Percentiles rank a stretch among this genome's conserved stretches.
phyloP scores from a whole-genome alignment of 2,888 invertebrate genomes.

The Corbicula japonica region DNA sequence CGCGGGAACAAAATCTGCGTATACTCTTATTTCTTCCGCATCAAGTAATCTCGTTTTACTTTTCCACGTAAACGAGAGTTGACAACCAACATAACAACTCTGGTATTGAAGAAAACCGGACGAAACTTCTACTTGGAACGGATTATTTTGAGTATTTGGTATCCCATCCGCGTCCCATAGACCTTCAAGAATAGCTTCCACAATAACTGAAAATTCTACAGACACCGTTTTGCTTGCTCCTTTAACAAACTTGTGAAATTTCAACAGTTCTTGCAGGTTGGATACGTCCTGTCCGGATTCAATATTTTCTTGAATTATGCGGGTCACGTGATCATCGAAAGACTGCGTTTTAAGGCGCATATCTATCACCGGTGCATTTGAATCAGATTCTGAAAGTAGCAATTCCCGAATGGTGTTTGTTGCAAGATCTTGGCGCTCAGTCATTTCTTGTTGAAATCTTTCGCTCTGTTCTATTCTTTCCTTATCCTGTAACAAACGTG shows the following conservation, averaged over 20 bases:
- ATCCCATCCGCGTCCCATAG: too few species aligned
- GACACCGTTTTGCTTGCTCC: slow-evolving; percentile 5
- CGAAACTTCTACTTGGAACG: background rate
- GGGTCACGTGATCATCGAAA: too few species aligned
- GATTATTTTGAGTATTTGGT: too few species aligned
- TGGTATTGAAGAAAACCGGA: slow-evolving; percentile 1
- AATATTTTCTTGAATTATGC: background rate
- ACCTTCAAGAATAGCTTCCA: too few species aligned
- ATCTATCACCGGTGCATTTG: too few species aligned
- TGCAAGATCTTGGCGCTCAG: background rate
- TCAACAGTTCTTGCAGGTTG: background rate
- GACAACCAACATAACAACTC: background rate
- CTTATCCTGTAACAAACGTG: background rate
- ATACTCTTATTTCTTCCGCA: background rate
- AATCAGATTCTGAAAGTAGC: background rate
- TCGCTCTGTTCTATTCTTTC: background rate
- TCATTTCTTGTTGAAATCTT: background rate
- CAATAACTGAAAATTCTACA: slow-evolving; percentile 2
- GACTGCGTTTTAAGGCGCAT: too few species aligned
- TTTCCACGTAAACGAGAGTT: background rate
- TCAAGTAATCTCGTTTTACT: background rate
- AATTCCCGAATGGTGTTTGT: background rate
- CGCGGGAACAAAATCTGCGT: slow-evolving; percentile 8
- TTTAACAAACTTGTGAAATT: slow-evolving; percentile 10
- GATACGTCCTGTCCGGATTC: background rate